Conservation (phyloP, 2,888 invertebrate genomes). For the Psylliodes chrysocephalus region DNA sequence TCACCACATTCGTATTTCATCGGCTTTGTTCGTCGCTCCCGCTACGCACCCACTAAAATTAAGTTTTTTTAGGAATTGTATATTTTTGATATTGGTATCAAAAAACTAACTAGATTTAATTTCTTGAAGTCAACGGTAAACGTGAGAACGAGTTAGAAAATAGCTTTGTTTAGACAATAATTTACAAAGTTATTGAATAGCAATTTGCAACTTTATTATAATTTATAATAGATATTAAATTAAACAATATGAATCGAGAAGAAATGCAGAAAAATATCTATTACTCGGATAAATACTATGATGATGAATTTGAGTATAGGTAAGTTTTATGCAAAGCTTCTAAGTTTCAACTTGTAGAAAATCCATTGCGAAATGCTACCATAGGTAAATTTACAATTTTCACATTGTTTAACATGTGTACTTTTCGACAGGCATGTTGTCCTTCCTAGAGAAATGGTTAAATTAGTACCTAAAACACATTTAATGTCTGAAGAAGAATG, state of each 20-base stretch:
- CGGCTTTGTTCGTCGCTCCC: too few species aligned
- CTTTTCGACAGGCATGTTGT: slow-evolving; percentile 83
- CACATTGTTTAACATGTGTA: background rate
- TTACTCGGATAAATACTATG: slow-evolving; percentile 93
- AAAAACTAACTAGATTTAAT: slow-evolving; percentile 30
- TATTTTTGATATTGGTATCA: background rate
- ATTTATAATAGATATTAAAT: slow-evolving; percentile 7
- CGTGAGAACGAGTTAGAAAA: slow-evolving; percentile 14
- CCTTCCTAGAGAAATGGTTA: slow-evolving; percentile 90
- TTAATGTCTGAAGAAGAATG: slow-evolving; percentile 95
- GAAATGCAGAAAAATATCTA: slow-evolving; percentile 77
- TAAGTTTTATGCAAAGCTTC: too few species aligned
- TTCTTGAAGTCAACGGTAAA: slow-evolving; percentile 24
- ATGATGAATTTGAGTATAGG: slow-evolving; percentile 93
- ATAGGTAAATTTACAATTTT: too few species aligned
- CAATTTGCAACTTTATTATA: slow-evolving; percentile 1
- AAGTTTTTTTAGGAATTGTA: too few species aligned
- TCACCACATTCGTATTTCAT: too few species aligned
- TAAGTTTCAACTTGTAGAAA: too few species aligned
- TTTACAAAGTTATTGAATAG: background rate
- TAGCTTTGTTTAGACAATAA: background rate
- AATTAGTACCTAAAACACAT: slow-evolving; percentile 90
- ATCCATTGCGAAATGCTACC: too few species aligned
- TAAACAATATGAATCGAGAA: slow-evolving; percentile 53
- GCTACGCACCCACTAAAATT: too few species aligned